Evolutionary conservation across 2,888 invertebrate genomes (phyloP), one percentile per base, ranked within the genome.

Genomic region (Drosophila antonietae): DNA sequence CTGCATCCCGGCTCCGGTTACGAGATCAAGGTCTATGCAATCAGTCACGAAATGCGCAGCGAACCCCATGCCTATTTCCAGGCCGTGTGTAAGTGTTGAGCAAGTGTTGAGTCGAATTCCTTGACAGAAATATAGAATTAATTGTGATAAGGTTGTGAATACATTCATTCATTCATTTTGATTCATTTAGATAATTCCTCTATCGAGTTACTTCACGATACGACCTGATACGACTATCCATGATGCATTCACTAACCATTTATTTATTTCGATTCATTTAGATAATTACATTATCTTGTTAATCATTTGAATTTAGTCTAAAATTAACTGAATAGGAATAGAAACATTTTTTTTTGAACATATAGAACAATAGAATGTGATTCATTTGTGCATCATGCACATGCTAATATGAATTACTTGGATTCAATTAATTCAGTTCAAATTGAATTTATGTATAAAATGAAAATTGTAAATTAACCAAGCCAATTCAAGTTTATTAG

Each of bases 1-100:
- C 94, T 98, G 73, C 96, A 96, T 93, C 97, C 98, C 35, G 98
- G 98, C 61, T 97, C 97, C 63, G 96, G 97, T 61, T 98, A 97
- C 93, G 95, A 97, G 93, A 95, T 98, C 59, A 96, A 97, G 93
- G 95, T 98, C 65, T 97, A 96, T 87, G 98, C 98, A 33, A 94
- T 97, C 73, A 97, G 97, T 85, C 96, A 97, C 93, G 94, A 93
- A 2, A 93, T 97, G 59, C 94, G 95, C 83, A 97, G 97, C 93
- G 98, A 98, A 90, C 96, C 96, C 20, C 97, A 97, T 92, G 95
- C 96, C 81, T 96, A 97, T 89, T 96, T 96, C 90, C 97, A 97
- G 93, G 97, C 97, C 69, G 97, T 98, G 86, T 96, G 97, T 97
- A 94, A 96, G 97, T 96, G 33, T 51, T 18, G 18, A 18, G 33